phyloP scores from a whole-genome alignment of 2,888 invertebrate genomes.

The Coecobrya sp. region DNA sequence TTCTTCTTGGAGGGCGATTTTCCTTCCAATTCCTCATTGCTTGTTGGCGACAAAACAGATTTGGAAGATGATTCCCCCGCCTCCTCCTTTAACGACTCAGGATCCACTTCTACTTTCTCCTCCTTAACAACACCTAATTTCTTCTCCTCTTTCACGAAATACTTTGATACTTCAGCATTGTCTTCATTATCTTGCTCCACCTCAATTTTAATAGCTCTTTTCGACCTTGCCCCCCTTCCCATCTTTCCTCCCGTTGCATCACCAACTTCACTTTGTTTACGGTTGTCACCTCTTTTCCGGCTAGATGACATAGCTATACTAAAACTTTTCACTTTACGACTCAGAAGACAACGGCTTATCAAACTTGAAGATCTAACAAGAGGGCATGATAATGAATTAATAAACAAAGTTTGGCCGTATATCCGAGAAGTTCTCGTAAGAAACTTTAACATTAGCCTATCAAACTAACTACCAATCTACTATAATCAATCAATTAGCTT shows the following conservation, averaged over 20 bases:
- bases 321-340: background rate
- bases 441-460: no score
- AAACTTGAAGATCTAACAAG: background rate
- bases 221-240: background rate
- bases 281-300: background rate
- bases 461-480: no score
- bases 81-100: no score
- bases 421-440: no score
- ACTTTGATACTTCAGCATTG: background rate
- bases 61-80: background rate
- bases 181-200: conserved; percentile 41
- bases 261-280: background rate
- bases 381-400: no score
- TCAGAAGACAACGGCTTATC: background rate
- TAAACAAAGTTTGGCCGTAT: no score
- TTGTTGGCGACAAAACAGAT: no score
- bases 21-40: background rate
- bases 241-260: background rate
- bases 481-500: no score
- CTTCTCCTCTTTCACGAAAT: background rate
- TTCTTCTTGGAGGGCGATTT: conserved; percentile 6
- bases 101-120: background rate
- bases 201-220: conserved; percentile 61
- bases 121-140: background rate
- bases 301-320: background rate